phyloP scores from a whole-genome alignment of 2,113 vertebrate species.

The Hyaena hyaena region DNA sequence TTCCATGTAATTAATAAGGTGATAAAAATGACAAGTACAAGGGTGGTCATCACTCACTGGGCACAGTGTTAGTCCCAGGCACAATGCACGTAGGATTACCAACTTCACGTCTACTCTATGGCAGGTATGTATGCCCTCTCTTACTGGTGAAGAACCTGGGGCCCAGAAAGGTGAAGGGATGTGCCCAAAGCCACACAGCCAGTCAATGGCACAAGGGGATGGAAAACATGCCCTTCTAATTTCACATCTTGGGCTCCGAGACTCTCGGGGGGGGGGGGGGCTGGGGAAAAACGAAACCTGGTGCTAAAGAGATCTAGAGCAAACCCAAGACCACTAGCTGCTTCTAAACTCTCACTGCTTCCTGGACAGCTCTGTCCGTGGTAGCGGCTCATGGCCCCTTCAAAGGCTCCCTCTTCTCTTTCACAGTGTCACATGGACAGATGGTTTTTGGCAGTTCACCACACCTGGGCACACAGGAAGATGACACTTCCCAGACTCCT shows the following conservation, averaged over 20 bases:
- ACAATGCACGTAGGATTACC: rapidly evolving
- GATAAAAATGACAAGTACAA: not conserved
- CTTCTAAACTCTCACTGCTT: not conserved
- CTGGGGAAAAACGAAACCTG: not conserved
- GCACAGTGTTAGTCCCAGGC: not conserved
- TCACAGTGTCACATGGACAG: not conserved
- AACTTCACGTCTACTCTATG: rapidly evolving
- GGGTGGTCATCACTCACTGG: not conserved
- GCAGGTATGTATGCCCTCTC: rapidly evolving
- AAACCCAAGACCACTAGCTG: not conserved
- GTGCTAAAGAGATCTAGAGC: not conserved
- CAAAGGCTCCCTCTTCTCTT: not conserved
- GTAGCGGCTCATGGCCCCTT: not conserved
- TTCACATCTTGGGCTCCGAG: not conserved
- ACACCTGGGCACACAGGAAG: not conserved
- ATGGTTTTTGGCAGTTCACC: not conserved
- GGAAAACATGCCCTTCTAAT: not conserved
- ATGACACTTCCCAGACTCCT: constrained; percentile 8
- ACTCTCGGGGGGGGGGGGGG: not conserved
- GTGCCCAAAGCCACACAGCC: not conserved
- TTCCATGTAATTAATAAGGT: not conserved
- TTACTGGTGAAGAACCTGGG: not conserved
- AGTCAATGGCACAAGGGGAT: not conserved
- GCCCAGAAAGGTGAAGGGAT: not conserved
- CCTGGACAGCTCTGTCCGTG: not conserved